phyloP scores from a whole-genome alignment of 2,888 invertebrate genomes.

The Melipona bicolor region DNA sequence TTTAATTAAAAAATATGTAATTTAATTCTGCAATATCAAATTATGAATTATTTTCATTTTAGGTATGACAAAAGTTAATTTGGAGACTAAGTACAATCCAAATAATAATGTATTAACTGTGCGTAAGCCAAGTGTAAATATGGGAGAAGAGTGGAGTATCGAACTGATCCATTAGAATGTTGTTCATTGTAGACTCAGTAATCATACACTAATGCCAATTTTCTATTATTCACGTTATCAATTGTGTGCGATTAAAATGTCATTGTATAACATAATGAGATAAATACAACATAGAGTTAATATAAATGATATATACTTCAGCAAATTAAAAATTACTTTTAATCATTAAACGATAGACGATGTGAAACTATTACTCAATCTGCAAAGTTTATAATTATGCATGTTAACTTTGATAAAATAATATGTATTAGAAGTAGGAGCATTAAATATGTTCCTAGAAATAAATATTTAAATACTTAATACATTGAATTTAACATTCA shows the following conservation, averaged over 20 bases:
- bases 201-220: conserved; percentile 65
- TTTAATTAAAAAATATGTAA: conserved; percentile 7
- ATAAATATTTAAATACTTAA: conserved; percentile 44
- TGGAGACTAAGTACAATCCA: conserved; percentile 89
- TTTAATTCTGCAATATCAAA: background rate
- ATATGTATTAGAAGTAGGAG: conserved; percentile 40
- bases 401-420: conserved; percentile 40
- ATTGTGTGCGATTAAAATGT: conserved; percentile 68
- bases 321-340: conserved; percentile 37
- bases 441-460: conserved; percentile 28
- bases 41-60: conserved; percentile 75
- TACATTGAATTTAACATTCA: conserved; percentile 32
- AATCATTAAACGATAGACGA: conserved; percentile 21
- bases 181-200: conserved; percentile 58
- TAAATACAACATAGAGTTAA: conserved; percentile 55
- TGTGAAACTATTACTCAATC: conserved; percentile 14
- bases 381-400: conserved; percentile 46
- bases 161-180: conserved; percentile 83
- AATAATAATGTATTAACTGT: conserved; percentile 90
- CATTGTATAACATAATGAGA: conserved; percentile 62
- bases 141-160: conserved; percentile 92
- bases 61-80: conserved; percentile 86
- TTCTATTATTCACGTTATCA: conserved; percentile 65
- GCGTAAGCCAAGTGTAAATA: conserved; percentile 93
- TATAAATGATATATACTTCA: conserved; percentile 39